phyloP scores from a whole-genome alignment of 2,888 invertebrate genomes.

The Oligia latruncula region DNA sequence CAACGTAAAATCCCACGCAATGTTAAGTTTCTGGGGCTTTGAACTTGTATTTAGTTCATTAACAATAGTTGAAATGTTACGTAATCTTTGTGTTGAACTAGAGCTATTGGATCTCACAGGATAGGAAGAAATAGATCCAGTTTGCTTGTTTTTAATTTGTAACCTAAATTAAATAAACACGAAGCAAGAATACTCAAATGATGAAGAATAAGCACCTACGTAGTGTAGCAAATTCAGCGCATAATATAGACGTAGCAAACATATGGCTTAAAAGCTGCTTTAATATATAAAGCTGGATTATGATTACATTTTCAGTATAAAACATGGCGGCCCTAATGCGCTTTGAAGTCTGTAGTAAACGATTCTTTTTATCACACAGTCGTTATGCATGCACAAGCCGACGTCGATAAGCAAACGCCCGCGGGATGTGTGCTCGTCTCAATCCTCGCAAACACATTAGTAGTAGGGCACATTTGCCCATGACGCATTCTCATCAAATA shows the following conservation, averaged over 20 bases:
- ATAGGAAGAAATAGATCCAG: slow-evolving; percentile 7
- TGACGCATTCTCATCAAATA: slow-evolving; percentile 65
- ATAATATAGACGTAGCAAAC: slow-evolving; percentile 10
- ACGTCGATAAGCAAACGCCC: slow-evolving; percentile 65
- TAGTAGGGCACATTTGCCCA: slow-evolving; percentile 54
- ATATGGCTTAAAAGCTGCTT: slow-evolving; percentile 38
- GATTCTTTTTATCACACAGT: slow-evolving; percentile 67
- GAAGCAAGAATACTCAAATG: not conserved
- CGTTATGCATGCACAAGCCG: slow-evolving; percentile 65
- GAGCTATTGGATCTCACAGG: slow-evolving; percentile 15
- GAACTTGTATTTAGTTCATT: slow-evolving; percentile 44
- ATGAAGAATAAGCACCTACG: not conserved
- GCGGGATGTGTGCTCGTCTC: slow-evolving; percentile 66
- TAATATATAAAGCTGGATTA: slow-evolving; percentile 47
- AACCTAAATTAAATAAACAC: slow-evolving; percentile 13
- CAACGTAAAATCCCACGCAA: slow-evolving; percentile 52
- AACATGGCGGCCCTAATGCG: slow-evolving; percentile 61
- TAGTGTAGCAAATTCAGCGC: slow-evolving; percentile 4
- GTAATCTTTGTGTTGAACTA: slow-evolving; percentile 23
- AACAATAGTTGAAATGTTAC: slow-evolving; percentile 33
- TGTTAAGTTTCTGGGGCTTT: slow-evolving; percentile 41
- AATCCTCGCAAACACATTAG: slow-evolving; percentile 64
- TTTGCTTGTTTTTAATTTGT: not conserved
- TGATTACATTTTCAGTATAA: slow-evolving; percentile 56
- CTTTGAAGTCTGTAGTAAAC: slow-evolving; percentile 65